phyloP scores from a whole-genome alignment of 1,140 invertebrate species.

The Diachasma alloeum region DNA sequence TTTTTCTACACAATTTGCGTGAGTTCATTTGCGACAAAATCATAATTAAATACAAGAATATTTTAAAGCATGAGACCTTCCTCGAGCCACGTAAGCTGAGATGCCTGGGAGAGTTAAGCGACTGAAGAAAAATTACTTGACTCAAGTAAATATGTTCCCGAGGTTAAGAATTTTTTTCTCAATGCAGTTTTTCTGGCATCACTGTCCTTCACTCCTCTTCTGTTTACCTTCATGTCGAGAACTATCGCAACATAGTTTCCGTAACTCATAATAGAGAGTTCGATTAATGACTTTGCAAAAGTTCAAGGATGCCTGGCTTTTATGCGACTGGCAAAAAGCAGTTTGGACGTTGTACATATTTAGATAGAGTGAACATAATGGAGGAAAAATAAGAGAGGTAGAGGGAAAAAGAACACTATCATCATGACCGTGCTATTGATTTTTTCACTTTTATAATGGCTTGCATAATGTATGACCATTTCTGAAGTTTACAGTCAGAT shows the following conservation, averaged over 20 bases:
- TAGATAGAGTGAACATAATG: neutral
- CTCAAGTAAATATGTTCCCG: no score
- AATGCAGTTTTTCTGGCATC: no score
- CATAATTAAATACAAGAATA: no score
- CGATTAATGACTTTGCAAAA: conserved; percentile 32
- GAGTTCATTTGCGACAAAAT: no score
- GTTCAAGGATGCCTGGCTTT: conserved; percentile 29
- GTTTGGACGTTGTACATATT: neutral
- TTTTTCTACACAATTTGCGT: no score
- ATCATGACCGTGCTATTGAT: neutral
- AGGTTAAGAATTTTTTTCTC: no score
- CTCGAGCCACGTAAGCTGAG: no score
- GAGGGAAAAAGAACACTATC: neutral
- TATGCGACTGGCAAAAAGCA: conserved; percentile 1
- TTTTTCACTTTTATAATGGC: neutral
- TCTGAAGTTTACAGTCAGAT: neutral
- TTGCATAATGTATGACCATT: neutral
- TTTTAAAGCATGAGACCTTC: no score
- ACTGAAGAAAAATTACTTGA: no score
- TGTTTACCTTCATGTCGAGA: no score
- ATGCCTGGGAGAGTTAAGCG: no score
- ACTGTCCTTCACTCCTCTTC: no score
- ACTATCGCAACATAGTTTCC: neutral
- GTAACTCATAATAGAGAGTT: conserved; percentile 24
- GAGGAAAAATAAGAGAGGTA: neutral